Evolutionary conservation across 1,140 invertebrate genomes (phyloP).

Genomic region (Charaxes varanes): DNA sequence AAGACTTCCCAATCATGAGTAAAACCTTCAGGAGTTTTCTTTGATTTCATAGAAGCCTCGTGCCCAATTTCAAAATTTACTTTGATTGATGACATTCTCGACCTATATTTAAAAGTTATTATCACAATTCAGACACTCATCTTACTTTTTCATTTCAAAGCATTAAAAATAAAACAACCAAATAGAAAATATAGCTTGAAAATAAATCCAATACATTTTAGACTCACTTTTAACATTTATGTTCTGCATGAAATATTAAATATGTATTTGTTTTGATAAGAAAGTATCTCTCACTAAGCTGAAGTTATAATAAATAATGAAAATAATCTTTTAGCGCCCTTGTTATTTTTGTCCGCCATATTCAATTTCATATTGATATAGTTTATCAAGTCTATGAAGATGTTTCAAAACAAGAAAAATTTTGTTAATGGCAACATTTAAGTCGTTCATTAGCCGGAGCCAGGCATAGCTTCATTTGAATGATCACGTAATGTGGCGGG

Average conservation of each 20-base stretch:
- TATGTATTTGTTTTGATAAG: constrained; percentile 3
- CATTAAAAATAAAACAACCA: constrained; percentile 29
- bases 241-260: constrained; percentile 2
- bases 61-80: constrained; percentile 95
- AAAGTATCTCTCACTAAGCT: constrained; percentile 27
- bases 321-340: constrained; percentile 70
- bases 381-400: constrained; percentile 10
- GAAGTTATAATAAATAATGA: constrained; percentile 36
- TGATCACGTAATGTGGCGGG: too few relatives aligned
- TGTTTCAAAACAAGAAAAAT: constrained; percentile 16
- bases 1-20: constrained; percentile 99
- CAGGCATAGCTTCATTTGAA: too few relatives aligned
- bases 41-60: constrained; percentile 84
- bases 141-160: constrained; percentile 17
- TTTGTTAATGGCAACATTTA: neutral
- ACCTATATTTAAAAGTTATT: constrained; percentile 23
- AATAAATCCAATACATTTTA: constrained; percentile 2
- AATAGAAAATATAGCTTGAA: constrained; percentile 10
- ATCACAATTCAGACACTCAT: neutral
- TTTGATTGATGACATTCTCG: constrained; percentile 81
- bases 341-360: constrained; percentile 72
- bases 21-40: constrained; percentile 89
- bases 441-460: too few relatives aligned
- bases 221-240: constrained; percentile 9
- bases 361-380: constrained; percentile 43